A percentile compares a stretch with the other conserved stretches of the same genome.
These are phyloP conservation scores for Epizoanthus illoricatus DNA, from an alignment of 92 coral and sea anemone species.

Conservation along the genomic window DNA sequence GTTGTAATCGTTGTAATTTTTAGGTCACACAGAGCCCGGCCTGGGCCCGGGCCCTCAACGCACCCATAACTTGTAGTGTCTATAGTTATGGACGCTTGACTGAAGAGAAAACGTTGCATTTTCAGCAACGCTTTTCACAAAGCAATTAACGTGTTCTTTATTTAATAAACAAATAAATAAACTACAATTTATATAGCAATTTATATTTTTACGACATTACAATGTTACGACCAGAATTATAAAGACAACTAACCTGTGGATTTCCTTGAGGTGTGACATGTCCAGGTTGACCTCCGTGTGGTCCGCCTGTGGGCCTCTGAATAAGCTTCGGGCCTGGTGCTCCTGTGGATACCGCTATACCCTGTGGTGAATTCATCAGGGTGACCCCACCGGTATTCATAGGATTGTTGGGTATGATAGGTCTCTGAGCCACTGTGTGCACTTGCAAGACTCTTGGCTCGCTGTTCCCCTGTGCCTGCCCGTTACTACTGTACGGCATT, in stretches of 20 bases:
- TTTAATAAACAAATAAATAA: no score
- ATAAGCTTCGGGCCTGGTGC: constrained; percentile 20
- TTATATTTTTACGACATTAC: no score
- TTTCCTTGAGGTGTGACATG: constrained; percentile 39
- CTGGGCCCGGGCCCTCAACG: no score
- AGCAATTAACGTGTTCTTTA: no score
- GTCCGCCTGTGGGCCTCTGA: constrained; percentile 35
- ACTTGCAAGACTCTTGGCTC: constrained; percentile 37
- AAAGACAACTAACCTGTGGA: constrained; percentile 27
- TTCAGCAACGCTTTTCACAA: no score
- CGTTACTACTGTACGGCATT: neutral
- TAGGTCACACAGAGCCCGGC: no score
- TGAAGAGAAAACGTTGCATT: no score
- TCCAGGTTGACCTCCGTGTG: constrained; percentile 48
- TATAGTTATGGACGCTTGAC: no score
- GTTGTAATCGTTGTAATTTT: no score
- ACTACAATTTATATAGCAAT: no score
- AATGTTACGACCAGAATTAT: no score
- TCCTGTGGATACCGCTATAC: constrained; percentile 3
- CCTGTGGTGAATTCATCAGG: constrained; percentile 14
- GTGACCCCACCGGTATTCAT: constrained; percentile 58
- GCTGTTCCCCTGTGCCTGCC: constrained; percentile 5
- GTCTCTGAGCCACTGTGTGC: constrained; percentile 60
- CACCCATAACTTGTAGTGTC: no score
- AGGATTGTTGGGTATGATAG: constrained; percentile 63